These are phyloP conservation scores for Harpalus rufipes DNA, from an alignment of 2,888 invertebrate species.

Conservation along the genomic window DNA sequence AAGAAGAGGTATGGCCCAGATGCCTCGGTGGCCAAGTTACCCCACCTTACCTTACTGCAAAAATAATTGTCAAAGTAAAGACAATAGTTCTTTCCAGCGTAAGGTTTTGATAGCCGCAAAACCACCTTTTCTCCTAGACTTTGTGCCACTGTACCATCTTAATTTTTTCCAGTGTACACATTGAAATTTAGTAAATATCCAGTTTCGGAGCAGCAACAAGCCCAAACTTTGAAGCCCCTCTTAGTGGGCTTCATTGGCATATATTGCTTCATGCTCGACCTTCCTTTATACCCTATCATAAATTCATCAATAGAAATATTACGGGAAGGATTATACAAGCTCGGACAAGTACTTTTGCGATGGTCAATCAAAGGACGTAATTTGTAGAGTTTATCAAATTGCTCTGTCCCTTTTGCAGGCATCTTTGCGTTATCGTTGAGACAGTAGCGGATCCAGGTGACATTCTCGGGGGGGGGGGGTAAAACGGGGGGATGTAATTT, in stretches of 20 bases:
- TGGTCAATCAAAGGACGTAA: too few species aligned
- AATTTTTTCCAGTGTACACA: not conserved
- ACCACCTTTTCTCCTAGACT: too few species aligned
- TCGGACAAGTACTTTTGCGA: too few species aligned
- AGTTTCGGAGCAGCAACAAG: not conserved
- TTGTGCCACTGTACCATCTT: not conserved
- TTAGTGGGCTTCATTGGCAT: slow-evolving; percentile 15
- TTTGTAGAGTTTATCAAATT: not conserved
- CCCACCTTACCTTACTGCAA: too few species aligned
- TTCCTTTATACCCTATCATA: slow-evolving; percentile 3
- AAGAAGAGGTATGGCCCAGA: too few species aligned
- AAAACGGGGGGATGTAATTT: too few species aligned
- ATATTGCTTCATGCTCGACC: slow-evolving; percentile 4
- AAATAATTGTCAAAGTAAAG: too few species aligned
- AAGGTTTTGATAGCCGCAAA: too few species aligned
- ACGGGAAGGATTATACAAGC: slow-evolving; percentile 2
- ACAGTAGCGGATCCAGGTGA: too few species aligned
- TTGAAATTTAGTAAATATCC: slow-evolving; percentile 13
- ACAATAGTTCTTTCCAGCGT: too few species aligned
- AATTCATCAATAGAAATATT: slow-evolving; percentile 5
- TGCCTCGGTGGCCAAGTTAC: too few species aligned
- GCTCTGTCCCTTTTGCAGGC: not conserved
- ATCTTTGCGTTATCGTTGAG: slow-evolving; percentile 21
- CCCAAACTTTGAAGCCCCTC: slow-evolving; percentile 5
- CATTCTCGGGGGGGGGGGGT: too few species aligned